Evolutionary conservation across 2,113 vertebrate species (phyloP).

Genomic region (Promerops cafer): DNA sequence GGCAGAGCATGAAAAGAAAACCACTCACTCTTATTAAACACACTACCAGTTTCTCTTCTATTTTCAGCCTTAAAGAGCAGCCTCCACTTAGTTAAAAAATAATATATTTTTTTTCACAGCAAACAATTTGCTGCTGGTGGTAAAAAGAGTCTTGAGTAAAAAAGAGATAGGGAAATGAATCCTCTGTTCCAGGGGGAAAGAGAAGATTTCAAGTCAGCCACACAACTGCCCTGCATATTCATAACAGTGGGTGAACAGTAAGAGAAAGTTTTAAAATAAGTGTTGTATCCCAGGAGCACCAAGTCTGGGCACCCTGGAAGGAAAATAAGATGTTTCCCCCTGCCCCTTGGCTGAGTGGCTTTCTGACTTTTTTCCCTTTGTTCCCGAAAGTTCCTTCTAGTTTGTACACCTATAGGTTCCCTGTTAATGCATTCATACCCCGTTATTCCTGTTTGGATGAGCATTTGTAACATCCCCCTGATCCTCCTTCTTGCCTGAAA

Average conservation of each 20-base stretch:
- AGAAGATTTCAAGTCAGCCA: not conserved
- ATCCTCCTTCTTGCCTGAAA: too few species aligned
- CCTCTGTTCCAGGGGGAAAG: not conserved
- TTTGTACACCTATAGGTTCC: too few species aligned
- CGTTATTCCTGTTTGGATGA: too few species aligned
- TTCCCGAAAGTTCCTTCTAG: too few species aligned
- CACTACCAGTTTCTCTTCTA: not conserved
- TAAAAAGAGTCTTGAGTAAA: not conserved
- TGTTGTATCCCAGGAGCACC: too few species aligned
- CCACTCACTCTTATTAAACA: not conserved
- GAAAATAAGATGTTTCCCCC: too few species aligned
- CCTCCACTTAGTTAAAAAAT: not conserved
- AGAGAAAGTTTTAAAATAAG: not conserved
- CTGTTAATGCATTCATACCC: too few species aligned
- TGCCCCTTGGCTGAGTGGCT: too few species aligned
- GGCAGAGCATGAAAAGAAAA: not conserved
- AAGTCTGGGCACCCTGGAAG: too few species aligned
- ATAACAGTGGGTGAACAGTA: not conserved
- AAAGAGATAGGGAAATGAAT: not conserved
- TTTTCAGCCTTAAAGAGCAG: not conserved
- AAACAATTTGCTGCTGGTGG: not conserved
- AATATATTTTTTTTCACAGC: not conserved
- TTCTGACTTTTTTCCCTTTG: too few species aligned
- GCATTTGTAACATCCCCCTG: too few species aligned
- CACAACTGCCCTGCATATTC: not conserved